Evolutionary conservation across 1,140 invertebrate genomes (phyloP).

Genomic region (Cyphomyrmex costatus): DNA sequence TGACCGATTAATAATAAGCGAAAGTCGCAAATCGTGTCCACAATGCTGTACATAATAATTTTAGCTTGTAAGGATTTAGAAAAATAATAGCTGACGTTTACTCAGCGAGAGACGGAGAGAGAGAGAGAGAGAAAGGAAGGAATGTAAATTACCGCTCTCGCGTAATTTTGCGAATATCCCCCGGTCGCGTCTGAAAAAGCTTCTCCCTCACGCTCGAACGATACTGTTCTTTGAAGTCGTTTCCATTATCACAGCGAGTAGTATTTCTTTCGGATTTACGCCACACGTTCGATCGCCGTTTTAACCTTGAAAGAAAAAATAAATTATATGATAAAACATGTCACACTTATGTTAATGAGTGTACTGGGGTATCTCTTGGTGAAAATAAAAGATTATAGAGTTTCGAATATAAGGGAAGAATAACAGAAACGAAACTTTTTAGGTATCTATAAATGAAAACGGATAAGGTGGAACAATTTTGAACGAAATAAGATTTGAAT

Average conservation of each 20-base stretch:
- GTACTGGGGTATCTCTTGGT: too few relatives aligned
- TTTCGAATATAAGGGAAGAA: too few relatives aligned
- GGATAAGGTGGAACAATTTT: too few relatives aligned
- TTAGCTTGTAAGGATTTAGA: slow-evolving; percentile 36
- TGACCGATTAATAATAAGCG: slow-evolving; percentile 8
- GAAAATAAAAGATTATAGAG: too few relatives aligned
- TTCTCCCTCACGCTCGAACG: neutral
- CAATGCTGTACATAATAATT: slow-evolving; percentile 48
- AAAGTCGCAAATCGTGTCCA: slow-evolving; percentile 30
- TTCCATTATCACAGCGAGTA: neutral
- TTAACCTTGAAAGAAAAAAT: too few relatives aligned
- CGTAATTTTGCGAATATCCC: neutral
- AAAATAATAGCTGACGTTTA: slow-evolving; percentile 38
- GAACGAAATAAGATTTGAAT: too few relatives aligned
- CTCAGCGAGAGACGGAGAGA: neutral
- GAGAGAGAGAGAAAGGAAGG: neutral
- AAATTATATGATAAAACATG: too few relatives aligned
- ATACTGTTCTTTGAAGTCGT: neutral
- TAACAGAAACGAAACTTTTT: too few relatives aligned
- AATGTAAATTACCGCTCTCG: slow-evolving; percentile 26
- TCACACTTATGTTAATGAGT: too few relatives aligned
- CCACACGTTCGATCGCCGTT: too few relatives aligned
- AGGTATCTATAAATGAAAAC: too few relatives aligned
- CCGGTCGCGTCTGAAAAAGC: neutral
- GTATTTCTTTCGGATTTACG: too few relatives aligned